Evolutionary conservation across 2,888 invertebrate genomes (phyloP), one percentile per base, ranked within the genome.

Genomic region (Cheiracanthium punctorium): DNA sequence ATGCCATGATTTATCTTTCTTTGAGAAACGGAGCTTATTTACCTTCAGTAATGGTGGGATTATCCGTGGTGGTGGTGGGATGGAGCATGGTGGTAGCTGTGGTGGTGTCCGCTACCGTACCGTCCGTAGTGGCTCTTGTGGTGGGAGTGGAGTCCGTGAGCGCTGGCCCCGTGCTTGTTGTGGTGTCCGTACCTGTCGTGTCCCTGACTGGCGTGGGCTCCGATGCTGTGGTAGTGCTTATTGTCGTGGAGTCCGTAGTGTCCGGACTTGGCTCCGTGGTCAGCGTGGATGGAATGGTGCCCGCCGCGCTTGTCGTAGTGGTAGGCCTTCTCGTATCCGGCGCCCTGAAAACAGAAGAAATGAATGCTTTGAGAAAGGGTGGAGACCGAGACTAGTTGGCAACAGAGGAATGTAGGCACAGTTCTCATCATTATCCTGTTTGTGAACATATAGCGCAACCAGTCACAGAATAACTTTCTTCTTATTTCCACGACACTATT

Each of bases 301-400:
- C 81, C 87, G 67, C 75, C 87, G 69, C 79, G 75, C 76, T 87
- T 82, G 75, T 87, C 87, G 75, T 82, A 87, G 14, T 79, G 82
- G 75, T 82, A 87, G 4, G 87, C 87, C 69, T 79, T 87, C 48
- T 87, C 87, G 75, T 87, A 87, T 37, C 82, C 87, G 20, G 82
- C 32, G 28, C 82, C 85, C 75, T 79, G 33, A 7, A 37, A 37
- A 37, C 10, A 37, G 10, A 37, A 10, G n/a, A n/a, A n/a, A n/a
- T n/a, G n/a, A n/a, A n/a, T n/a, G n/a, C n/a, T n/a, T n/a, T n/a
- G n/a, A n/a, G n/a, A n/a, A n/a, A n/a, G n/a, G n/a, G n/a, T n/a
- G n/a, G n/a, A n/a, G n/a, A n/a, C n/a, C n/a, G n/a, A n/a, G n/a
- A n/a, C n/a, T n/a, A n/a, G n/a, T n/a, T n/a, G n/a, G n/a, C n/a